These are phyloP conservation scores for Lycocerus yunnanus DNA, from an alignment of 2,888 invertebrate species.

Conservation along the genomic window DNA sequence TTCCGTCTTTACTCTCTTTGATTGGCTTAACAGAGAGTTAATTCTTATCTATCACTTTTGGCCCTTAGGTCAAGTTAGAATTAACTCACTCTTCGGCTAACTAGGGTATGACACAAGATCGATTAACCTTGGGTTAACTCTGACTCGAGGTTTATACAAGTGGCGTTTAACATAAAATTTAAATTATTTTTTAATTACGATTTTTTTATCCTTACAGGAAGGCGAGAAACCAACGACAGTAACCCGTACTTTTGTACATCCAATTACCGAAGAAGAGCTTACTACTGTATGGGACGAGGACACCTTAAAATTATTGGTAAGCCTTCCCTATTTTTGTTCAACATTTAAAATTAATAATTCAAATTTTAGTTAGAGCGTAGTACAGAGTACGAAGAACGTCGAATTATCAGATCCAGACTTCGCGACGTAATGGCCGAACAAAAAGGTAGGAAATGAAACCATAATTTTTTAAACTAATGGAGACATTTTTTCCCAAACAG, in stretches of 20 bases:
- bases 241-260: slow-evolving; percentile 52
- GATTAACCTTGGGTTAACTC: too few relatives aligned
- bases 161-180: too few relatives aligned
- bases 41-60: too few relatives aligned
- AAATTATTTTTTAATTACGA: neutral
- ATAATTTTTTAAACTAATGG: neutral
- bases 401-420: slow-evolving; percentile 78
- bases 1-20: too few relatives aligned
- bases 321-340: slow-evolving; percentile 35
- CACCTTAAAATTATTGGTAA: slow-evolving; percentile 71
- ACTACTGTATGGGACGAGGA: slow-evolving; percentile 81
- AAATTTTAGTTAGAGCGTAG: slow-evolving; percentile 77
- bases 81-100: too few relatives aligned
- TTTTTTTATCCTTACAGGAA: slow-evolving; percentile 37
- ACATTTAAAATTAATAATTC: neutral
- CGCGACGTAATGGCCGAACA: slow-evolving; percentile 85
- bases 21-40: too few relatives aligned
- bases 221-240: slow-evolving; percentile 48
- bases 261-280: slow-evolving; percentile 64
- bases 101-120: too few relatives aligned
- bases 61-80: too few relatives aligned
- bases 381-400: slow-evolving; percentile 85
- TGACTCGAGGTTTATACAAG: too few relatives aligned
- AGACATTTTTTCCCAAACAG: slow-evolving; percentile 44
- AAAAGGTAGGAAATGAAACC: slow-evolving; percentile 66